Evolutionary conservation across 2,797 vertebrate species (phyloP).

Genomic region (Hemibagrus guttatus): DNA sequence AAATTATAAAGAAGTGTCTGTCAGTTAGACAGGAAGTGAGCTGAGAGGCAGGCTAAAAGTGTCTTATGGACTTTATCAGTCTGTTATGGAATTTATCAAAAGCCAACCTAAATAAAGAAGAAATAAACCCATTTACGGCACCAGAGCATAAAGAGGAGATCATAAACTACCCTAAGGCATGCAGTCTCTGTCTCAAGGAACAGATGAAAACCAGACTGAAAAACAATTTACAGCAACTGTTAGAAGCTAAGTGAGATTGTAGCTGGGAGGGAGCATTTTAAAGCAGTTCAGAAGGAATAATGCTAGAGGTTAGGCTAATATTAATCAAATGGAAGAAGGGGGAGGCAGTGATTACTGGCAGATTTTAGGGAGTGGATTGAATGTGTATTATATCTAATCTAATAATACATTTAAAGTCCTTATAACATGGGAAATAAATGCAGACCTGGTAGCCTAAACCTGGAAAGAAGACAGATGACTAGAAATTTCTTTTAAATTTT

Average conservation of each 20-base stretch:
- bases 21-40: not conserved
- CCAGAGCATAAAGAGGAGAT: not conserved
- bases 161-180: not conserved
- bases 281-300: not conserved
- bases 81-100: constrained; percentile 1
- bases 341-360: not conserved
- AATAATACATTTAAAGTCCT: not conserved
- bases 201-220: not conserved
- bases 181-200: not conserved
- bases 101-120: not conserved
- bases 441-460: not conserved
- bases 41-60: not conserved
- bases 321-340: not conserved
- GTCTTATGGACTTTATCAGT: not conserved
- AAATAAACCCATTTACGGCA: not conserved
- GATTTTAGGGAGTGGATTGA: not conserved
- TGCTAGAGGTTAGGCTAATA: not conserved
- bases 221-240: not conserved
- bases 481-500: not conserved
- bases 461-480: not conserved
- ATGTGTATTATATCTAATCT: not conserved
- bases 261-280: not conserved
- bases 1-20: not conserved
- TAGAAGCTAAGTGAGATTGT: not conserved
- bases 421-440: not conserved